These are phyloP conservation scores for Gymnopithys bicolor DNA, from an alignment of 2,797 vertebrate species.

Conservation along the genomic window DNA sequence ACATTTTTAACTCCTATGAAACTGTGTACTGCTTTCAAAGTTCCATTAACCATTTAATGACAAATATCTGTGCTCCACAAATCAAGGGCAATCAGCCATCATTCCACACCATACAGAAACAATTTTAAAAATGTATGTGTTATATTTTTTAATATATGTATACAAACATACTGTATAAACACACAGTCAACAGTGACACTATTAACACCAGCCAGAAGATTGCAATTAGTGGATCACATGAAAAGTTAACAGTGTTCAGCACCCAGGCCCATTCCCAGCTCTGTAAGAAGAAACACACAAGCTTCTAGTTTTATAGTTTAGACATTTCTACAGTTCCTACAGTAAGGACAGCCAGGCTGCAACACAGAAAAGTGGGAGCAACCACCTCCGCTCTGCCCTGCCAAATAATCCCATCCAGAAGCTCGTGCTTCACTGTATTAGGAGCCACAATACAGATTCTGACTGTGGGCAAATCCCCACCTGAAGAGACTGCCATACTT, in stretches of 20 bases:
- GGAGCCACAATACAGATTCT: neutral
- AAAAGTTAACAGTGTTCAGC: neutral
- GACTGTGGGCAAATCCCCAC: neutral
- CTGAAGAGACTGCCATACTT: neutral
- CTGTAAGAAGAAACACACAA: neutral
- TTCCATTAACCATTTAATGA: neutral
- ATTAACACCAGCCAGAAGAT: neutral
- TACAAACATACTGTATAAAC: neutral
- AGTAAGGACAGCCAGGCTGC: neutral
- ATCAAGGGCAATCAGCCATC: neutral
- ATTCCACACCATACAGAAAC: neutral
- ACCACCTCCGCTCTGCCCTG: neutral
- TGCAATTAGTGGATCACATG: neutral
- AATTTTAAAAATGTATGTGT: fast-evolving
- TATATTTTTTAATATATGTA: neutral
- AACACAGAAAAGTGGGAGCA: neutral
- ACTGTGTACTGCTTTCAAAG: neutral
- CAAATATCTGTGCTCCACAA: neutral
- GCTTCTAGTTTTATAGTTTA: neutral
- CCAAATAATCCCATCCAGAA: neutral
- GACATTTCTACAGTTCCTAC: neutral
- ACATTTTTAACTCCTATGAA: neutral
- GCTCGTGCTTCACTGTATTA: neutral
- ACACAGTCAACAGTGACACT: neutral
- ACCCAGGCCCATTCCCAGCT: neutral